Conservation (phyloP, 2,888 invertebrate genomes). For the Theretra japonica region DNA sequence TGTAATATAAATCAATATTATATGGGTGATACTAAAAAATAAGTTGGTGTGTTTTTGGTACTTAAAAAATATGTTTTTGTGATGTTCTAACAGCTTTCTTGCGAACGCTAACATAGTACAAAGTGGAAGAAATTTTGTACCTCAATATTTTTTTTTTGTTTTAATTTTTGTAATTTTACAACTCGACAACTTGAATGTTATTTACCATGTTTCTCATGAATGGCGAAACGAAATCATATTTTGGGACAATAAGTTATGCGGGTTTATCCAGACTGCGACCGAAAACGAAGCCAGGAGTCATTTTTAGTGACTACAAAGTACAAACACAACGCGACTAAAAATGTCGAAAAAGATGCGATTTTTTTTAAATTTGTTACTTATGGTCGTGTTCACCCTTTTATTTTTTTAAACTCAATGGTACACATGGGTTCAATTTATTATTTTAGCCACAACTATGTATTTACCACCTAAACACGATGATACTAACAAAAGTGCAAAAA, state of each 20-base stretch:
- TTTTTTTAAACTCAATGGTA: no score
- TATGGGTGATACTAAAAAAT: slow-evolving; percentile 18
- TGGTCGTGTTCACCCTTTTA: no score
- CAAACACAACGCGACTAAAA: no score
- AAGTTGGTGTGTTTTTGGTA: slow-evolving; percentile 25
- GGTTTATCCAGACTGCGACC: no score
- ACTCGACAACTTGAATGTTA: slow-evolving; percentile 13
- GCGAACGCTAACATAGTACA: slow-evolving; percentile 64
- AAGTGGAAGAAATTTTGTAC: slow-evolving; percentile 56
- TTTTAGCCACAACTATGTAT: no score
- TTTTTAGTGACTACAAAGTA: no score
- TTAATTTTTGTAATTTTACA: background rate
- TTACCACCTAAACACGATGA: no score
- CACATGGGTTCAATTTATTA: no score
- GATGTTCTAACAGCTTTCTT: slow-evolving; percentile 46
- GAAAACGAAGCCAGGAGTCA: no score
- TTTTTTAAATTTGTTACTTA: no score
- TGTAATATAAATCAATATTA: slow-evolving; percentile 23
- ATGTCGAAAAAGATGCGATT: no score
- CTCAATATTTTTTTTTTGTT: slow-evolving; percentile 29
- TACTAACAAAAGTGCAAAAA: no score
- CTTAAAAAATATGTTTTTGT: slow-evolving; percentile 10
- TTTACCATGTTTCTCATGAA: background rate
- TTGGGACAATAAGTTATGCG: background rate
- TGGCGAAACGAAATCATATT: background rate